Evolutionary conservation across 2,797 vertebrate species (phyloP).

Genomic region (Sciurus carolinensis): DNA sequence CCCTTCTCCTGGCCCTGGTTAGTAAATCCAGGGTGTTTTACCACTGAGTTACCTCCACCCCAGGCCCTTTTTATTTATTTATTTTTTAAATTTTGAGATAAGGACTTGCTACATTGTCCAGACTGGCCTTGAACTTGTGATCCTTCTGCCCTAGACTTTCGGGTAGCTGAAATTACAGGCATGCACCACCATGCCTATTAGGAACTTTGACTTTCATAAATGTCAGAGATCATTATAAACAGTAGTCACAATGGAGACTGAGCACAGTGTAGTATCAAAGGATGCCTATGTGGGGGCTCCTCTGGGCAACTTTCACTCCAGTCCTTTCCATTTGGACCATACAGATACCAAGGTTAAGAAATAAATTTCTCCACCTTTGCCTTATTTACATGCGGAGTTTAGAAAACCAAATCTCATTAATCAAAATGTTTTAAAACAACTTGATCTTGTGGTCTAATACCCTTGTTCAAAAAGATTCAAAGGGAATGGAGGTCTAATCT

Average conservation of each 20-base stretch:
- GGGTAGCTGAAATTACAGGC: too few species aligned
- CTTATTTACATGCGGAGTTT: not conserved
- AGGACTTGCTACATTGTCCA: too few species aligned
- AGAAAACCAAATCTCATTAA: not conserved
- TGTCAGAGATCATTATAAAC: not conserved
- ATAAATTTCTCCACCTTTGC: not conserved
- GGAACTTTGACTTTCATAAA: not conserved
- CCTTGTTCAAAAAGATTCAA: not conserved
- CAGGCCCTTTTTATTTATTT: too few species aligned
- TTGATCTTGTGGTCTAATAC: too few species aligned
- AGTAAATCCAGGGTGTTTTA: too few species aligned
- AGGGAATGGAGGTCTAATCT: not conserved
- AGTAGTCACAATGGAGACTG: not conserved
- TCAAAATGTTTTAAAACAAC: not conserved
- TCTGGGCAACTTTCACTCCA: accelerated
- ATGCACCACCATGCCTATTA: too few species aligned
- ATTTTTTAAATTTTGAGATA: too few species aligned
- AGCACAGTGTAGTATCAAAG: not conserved
- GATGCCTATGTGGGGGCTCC: not conserved
- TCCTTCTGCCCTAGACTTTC: too few species aligned
- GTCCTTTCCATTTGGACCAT: too few species aligned
- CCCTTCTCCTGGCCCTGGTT: too few species aligned
- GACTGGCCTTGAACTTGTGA: too few species aligned
- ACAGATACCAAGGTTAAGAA: not conserved
- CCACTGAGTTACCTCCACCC: too few species aligned